These are phyloP conservation scores for Dendrolimus pini DNA, from an alignment of 2,888 invertebrate species.

Conservation along the genomic window DNA sequence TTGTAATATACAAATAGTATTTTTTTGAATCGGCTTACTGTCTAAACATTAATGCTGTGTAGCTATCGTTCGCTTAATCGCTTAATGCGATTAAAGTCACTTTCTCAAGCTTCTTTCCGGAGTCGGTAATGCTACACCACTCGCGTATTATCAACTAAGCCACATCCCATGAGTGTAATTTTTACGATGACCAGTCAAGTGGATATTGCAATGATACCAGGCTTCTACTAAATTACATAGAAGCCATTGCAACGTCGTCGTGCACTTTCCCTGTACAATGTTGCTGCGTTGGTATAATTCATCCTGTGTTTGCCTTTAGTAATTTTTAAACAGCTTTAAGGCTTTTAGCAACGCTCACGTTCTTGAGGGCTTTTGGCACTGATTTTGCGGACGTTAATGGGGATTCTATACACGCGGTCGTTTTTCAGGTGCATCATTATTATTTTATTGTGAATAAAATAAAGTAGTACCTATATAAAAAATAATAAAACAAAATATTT, in stretches of 20 bases:
- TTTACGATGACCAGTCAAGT: conserved; percentile 30
- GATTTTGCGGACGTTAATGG: too few species aligned
- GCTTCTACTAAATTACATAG: conserved; percentile 26
- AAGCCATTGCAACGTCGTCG: conserved; percentile 36
- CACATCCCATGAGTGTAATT: conserved; percentile 28
- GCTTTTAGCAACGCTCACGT: too few species aligned
- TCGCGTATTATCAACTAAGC: conserved; percentile 4
- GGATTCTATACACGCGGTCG: too few species aligned
- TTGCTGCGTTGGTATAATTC: too few species aligned
- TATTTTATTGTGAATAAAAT: too few species aligned
- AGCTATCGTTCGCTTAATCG: conserved; percentile 6
- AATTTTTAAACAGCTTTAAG: too few species aligned
- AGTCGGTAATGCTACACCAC: background rate
- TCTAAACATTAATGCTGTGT: background rate
- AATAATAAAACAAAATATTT: too few species aligned
- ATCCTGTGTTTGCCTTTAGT: too few species aligned
- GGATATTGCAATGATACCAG: conserved; percentile 30
- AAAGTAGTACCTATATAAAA: too few species aligned
- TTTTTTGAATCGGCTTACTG: background rate
- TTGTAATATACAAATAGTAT: background rate
- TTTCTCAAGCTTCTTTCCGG: background rate
- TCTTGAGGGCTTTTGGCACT: too few species aligned
- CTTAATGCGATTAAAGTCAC: conserved; percentile 4
- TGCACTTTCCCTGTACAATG: conserved; percentile 1
- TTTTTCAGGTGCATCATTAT: too few species aligned